Evolutionary conservation across 53 echinoderm and acorn worm species (phyloP), one percentile per base, ranked within the genome.

Genomic region (Paracentrotus lividus): DNA sequence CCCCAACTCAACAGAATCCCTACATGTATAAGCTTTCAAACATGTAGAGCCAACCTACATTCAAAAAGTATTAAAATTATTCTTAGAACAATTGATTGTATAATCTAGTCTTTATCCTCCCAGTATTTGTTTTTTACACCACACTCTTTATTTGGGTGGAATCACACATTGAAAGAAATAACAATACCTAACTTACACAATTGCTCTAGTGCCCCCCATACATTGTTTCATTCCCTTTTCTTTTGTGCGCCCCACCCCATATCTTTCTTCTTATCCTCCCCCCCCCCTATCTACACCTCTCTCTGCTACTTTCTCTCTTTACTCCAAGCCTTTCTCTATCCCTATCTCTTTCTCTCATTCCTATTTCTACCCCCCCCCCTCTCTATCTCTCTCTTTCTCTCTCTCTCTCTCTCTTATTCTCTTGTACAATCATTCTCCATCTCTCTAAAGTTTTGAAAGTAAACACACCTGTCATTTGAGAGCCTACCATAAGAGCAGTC

Each of bases 391-490:
- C 56, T 38, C 34, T 34, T 27, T 34, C 87, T 56, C 87, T 27
- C 4, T 52, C 85, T 85, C 31, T 52, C 53, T 58, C 88, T 24
- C 61, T 29, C 64, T 88, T 27, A 9, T 14, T 86, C 59, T 29
- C 59, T 53, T 45, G 8, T 21, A 54, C 21, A 14, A 0, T 54
- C 54, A 18, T 21, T 55, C 53, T 86, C 29, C 3, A 1, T 27
- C 42, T 86, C 86, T 33, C 54, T 34, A 33, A 20, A 54, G 23
- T 27, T 33, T 31, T 55, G 1, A 86, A 33, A 15, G 86, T 86
- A 86, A 86, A 86, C 86, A 86, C 86, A 86, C 86, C 86, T 86
- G 54, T 56, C 86, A 86, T 21, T 21, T 53, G 56, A 54, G 36
- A 54, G 36, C 47, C 20, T 32, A 86, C 54, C 86, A 55, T 86